These are phyloP conservation scores for Mesoclemmys tuberculata DNA, from an alignment of 2,113 vertebrate species.

Conservation along the genomic window DNA sequence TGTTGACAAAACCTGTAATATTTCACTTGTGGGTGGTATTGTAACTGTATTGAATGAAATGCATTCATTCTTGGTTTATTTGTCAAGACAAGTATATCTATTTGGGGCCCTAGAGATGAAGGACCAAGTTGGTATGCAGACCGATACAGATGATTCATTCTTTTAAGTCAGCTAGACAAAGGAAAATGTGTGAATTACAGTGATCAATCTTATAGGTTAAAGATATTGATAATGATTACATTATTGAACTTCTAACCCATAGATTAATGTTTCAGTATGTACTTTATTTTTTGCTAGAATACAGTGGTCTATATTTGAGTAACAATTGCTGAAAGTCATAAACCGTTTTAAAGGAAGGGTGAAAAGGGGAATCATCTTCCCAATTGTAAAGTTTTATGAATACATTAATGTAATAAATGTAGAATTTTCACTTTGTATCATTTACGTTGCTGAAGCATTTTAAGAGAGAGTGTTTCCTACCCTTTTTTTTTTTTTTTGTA, in stretches of 20 bases:
- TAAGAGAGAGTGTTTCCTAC: neutral
- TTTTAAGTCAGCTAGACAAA: neutral
- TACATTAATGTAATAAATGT: neutral
- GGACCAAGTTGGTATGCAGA: neutral
- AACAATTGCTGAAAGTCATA: neutral
- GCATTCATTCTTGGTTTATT: conserved; percentile 58
- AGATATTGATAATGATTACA: neutral
- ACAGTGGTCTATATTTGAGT: neutral
- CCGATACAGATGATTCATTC: neutral
- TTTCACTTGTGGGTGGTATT: conserved; percentile 72
- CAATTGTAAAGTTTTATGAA: neutral
- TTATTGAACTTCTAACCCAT: neutral
- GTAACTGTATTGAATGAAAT: conserved; percentile 75
- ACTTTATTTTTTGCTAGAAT: neutral
- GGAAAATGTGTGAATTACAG: neutral
- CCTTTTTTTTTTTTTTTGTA: neutral
- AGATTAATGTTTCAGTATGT: neutral
- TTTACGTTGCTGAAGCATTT: neutral
- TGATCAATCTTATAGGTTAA: neutral
- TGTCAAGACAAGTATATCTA: conserved; percentile 53
- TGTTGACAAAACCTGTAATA: conserved; percentile 77
- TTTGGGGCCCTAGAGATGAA: conserved; percentile 35
- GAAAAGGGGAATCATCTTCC: neutral
- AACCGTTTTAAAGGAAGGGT: neutral
- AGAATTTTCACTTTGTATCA: neutral